phyloP scores from a whole-genome alignment of 2,888 invertebrate species.

The Sipha maydis region DNA sequence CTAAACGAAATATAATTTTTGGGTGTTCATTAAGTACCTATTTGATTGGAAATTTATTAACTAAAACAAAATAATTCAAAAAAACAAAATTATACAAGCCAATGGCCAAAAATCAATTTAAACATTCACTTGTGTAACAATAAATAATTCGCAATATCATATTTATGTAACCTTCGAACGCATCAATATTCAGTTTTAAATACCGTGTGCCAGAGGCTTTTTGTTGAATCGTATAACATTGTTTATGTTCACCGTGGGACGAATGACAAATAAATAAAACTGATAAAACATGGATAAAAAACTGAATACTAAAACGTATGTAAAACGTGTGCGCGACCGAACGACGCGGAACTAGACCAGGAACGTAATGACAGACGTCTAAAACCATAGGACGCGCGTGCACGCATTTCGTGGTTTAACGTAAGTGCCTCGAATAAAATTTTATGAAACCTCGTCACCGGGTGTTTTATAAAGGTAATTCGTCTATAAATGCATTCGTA shows the following conservation, averaged over 20 bases:
- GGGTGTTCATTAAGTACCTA: no score
- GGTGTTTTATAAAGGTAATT: constrained; percentile 30
- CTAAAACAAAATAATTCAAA: no score
- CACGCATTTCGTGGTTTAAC: not conserved
- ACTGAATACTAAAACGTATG: not conserved
- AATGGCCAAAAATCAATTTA: not conserved
- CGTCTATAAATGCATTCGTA: constrained; percentile 29
- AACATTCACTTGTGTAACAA: not conserved
- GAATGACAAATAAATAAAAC: constrained; percentile 8
- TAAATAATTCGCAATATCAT: not conserved
- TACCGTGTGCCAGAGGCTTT: not conserved
- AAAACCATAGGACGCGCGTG: not conserved
- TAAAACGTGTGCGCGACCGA: not conserved
- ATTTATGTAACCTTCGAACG: not conserved
- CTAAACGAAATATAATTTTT: no score
- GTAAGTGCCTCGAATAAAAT: constrained; percentile 17
- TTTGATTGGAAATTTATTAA: no score
- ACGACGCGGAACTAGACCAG: not conserved
- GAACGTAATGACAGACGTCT: not conserved
- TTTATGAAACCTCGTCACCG: constrained; percentile 29
- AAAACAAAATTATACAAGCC: no score
- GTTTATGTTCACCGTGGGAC: constrained; percentile 36
- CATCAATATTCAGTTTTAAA: constrained; percentile 30
- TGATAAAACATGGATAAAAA: constrained; percentile 4
- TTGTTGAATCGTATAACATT: constrained; percentile 1